Conservation (phyloP, 2,113 vertebrate genomes). For the Xenotilapia longispinis region DNA sequence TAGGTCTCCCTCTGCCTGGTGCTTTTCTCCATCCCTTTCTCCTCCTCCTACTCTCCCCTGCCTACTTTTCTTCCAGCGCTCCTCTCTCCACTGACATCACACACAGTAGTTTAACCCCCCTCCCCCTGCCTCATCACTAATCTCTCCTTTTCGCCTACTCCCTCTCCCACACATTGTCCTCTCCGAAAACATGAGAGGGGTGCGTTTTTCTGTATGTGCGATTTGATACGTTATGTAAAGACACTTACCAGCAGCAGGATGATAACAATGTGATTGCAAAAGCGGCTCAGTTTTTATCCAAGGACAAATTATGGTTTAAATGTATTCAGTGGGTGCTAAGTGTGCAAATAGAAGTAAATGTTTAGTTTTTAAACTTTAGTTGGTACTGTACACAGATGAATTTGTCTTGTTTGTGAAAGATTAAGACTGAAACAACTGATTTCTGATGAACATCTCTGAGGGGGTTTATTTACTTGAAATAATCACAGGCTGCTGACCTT, state of each 20-base stretch:
- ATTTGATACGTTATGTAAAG: slow-evolving; percentile 59
- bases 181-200: slow-evolving; percentile 59
- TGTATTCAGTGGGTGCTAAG: not conserved
- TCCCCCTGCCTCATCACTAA: slow-evolving; percentile 40
- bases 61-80: slow-evolving; percentile 42
- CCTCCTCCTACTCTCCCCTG: slow-evolving; percentile 33
- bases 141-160: slow-evolving; percentile 62
- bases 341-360: not conserved
- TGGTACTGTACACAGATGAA: not conserved
- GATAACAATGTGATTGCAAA: not conserved
- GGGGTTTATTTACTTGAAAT: slow-evolving; percentile 33
- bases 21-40: not conserved
- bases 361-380: not conserved
- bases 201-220: slow-evolving; percentile 32
- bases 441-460: not conserved
- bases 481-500: slow-evolving; percentile 48
- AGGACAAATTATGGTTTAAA: not conserved
- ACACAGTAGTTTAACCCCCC: slow-evolving; percentile 40
- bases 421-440: not conserved
- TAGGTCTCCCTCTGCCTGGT: slow-evolving; percentile 32
- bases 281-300: not conserved
- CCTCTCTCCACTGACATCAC: slow-evolving; percentile 47
- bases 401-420: not conserved
- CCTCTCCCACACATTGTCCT: slow-evolving; percentile 61
- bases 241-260: slow-evolving; percentile 28